Evolutionary conservation across 92 coral and sea anemone genomes (phyloP), one percentile per base, ranked within the genome.

Genomic region (Umimayanthus chanpuru): DNA sequence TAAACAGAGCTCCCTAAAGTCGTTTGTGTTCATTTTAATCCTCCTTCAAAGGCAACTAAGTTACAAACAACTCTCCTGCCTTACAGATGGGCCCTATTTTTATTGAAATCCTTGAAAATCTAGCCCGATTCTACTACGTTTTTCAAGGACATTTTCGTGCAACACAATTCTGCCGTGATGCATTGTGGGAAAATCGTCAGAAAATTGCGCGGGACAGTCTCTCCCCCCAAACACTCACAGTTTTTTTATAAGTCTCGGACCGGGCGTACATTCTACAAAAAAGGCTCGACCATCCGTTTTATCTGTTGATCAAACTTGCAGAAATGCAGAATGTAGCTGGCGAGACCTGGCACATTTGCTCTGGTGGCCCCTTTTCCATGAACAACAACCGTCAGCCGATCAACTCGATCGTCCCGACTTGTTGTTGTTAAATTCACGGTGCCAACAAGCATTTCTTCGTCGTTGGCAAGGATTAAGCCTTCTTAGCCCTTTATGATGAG

Each of bases 391-490:
- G 75, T 70, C 75, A 70, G 75, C 75, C 75, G 75, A 70, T 70
- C 75, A 38, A 75, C 20, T 36, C 79, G 50, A 75, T 36, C 79
- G 50, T 75, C 49, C 79, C 79, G 50, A 75, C 79, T 73, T 73
- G 50, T 36, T 75, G 18, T 71, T 71, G 76, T 71, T 28, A 32
- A 71, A 71, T 71, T 71, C 76, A 71, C 76, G 23, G 38, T 75
- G 79, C 79, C 79, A 75, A 75, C 50, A 75, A 1, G 18, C 87
- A 82, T n/a, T 82, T 82, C 87, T 82, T 82, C 76, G 87, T 28
- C 50, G 50, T 82, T 82, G 78, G 80, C 87, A 82, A 82, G 87
- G 88, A 15, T 58, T 58, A 58, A 58, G 66, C 66, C 66, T 58
- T 58, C 66, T 58, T 58, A 58, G 66, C 66, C 77, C 88, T 47